Conservation (phyloP, 2,888 invertebrate species). For the Seira ritae region DNA sequence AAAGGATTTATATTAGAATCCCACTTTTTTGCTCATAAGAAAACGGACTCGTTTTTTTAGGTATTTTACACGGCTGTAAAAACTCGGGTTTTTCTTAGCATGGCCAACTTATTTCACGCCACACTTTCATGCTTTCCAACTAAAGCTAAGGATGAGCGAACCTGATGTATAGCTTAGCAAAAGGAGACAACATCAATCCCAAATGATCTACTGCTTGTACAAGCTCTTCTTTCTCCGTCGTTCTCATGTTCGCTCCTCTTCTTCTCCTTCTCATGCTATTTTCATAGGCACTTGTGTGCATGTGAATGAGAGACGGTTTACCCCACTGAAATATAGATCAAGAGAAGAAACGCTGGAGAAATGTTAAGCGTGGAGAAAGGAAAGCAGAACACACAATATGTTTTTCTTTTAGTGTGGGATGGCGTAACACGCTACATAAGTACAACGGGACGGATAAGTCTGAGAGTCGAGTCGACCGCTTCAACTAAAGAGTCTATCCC, state of each 20-base stretch:
- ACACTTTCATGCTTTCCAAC: slow-evolving; percentile 37
- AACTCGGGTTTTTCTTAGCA: slow-evolving; percentile 8
- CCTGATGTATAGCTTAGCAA: slow-evolving; percentile 62
- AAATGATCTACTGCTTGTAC: slow-evolving; percentile 69
- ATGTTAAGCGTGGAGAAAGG: too few species aligned
- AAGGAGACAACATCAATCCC: slow-evolving; percentile 69
- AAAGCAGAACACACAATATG: too few species aligned
- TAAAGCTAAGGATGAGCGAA: slow-evolving; percentile 56
- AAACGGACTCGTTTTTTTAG: background rate
- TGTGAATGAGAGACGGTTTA: slow-evolving; percentile 7
- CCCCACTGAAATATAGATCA: background rate
- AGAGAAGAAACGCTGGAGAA: background rate
- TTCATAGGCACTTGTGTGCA: background rate
- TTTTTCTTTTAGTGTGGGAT: too few species aligned
- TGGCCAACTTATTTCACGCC: slow-evolving; percentile 45
- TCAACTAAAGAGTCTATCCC: background rate
- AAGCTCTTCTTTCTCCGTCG: slow-evolving; percentile 22
- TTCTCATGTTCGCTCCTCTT: background rate
- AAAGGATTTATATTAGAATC: slow-evolving; percentile 56
- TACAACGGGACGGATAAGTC: too few species aligned
- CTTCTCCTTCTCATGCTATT: slow-evolving; percentile 14
- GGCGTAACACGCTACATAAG: too few species aligned
- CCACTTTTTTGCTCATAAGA: slow-evolving; percentile 5
- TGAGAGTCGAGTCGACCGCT: too few species aligned
- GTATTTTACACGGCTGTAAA: slow-evolving; percentile 41